Percentiles rank a stretch among this genome's conserved stretches.
Evolutionary conservation across 1,140 invertebrate species (phyloP).

Genomic region (Aphis craccivora): DNA sequence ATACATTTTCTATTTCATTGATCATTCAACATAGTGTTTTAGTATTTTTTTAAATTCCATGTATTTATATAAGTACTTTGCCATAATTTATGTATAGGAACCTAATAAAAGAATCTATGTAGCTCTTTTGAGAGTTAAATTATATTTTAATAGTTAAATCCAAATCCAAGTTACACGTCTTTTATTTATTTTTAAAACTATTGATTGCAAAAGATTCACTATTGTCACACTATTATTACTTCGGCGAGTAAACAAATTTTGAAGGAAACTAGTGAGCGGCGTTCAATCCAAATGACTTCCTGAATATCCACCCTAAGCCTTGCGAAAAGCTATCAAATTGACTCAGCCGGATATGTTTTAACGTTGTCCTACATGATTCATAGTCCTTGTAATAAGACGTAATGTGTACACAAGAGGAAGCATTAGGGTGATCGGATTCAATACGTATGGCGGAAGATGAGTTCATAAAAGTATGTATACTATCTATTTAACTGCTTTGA

Average conservation of each 20-base stretch:
- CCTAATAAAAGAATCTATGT: not conserved
- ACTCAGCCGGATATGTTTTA: conserved; percentile 35
- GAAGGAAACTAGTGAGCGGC: not conserved
- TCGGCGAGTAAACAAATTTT: conserved; percentile 7
- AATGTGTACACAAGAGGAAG: conserved; percentile 24
- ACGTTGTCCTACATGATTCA: conserved; percentile 15
- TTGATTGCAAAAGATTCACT: not conserved
- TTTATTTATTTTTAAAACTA: not conserved
- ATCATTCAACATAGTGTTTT: too few species aligned
- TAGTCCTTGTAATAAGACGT: not conserved
- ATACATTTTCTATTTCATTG: not conserved
- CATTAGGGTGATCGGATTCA: conserved; percentile 20
- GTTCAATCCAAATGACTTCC: conserved; percentile 44
- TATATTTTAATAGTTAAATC: not conserved
- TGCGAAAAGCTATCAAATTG: conserved; percentile 14
- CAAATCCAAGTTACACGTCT: not conserved
- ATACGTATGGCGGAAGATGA: not conserved
- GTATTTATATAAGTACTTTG: not conserved
- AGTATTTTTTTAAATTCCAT: not conserved
- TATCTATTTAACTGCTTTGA: conserved; percentile 7
- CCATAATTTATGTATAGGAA: not conserved
- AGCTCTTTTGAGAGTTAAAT: not conserved
- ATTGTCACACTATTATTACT: not conserved
- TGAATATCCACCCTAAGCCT: conserved; percentile 6
- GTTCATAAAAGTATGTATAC: not conserved